Percentiles rank a stretch among this genome's conserved stretches.
Evolutionary conservation across 92 coral and sea anemone genomes (phyloP).

Genomic region (Zoanthus sociatus): DNA sequence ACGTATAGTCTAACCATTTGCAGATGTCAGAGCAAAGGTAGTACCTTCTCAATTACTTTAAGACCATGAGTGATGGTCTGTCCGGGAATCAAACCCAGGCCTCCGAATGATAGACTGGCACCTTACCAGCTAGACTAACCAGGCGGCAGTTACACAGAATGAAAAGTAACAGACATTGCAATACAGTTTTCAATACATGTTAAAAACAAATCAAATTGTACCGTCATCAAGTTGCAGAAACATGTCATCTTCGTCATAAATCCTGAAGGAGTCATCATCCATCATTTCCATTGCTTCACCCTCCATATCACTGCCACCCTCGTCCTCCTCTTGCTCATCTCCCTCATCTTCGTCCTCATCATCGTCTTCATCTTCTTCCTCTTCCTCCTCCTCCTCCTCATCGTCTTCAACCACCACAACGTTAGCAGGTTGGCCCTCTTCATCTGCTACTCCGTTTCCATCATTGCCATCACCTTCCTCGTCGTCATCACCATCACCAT

Average conservation of each 20-base stretch:
- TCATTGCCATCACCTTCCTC: slow-evolving; percentile 23
- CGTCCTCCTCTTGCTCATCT: slow-evolving; percentile 88
- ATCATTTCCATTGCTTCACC: slow-evolving; percentile 84
- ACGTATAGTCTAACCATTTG: no score
- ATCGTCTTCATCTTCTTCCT: slow-evolving; percentile 85
- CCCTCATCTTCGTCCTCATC: slow-evolving; percentile 92
- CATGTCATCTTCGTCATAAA: slow-evolving; percentile 87
- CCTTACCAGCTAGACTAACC: no score
- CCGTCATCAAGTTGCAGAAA: slow-evolving; percentile 89
- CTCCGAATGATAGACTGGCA: no score
- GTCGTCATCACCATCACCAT: neutral
- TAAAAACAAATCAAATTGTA: slow-evolving; percentile 4
- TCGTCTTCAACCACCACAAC: slow-evolving; percentile 79
- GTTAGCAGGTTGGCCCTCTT: slow-evolving; percentile 57
- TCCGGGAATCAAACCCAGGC: no score
- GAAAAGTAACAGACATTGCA: neutral
- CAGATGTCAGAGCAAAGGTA: no score
- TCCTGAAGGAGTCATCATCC: slow-evolving; percentile 85
- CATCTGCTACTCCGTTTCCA: slow-evolving; percentile 53
- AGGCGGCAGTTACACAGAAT: neutral
- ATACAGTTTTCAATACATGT: neutral
- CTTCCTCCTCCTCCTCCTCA: slow-evolving; percentile 83
- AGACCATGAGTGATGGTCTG: no score
- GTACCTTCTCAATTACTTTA: no score
- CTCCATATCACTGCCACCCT: slow-evolving; percentile 91